A percentile compares a stretch with the other conserved stretches of the same genome.
Evolutionary conservation across 2,113 vertebrate genomes (phyloP).

Genomic region (Zosterops pallidus): DNA sequence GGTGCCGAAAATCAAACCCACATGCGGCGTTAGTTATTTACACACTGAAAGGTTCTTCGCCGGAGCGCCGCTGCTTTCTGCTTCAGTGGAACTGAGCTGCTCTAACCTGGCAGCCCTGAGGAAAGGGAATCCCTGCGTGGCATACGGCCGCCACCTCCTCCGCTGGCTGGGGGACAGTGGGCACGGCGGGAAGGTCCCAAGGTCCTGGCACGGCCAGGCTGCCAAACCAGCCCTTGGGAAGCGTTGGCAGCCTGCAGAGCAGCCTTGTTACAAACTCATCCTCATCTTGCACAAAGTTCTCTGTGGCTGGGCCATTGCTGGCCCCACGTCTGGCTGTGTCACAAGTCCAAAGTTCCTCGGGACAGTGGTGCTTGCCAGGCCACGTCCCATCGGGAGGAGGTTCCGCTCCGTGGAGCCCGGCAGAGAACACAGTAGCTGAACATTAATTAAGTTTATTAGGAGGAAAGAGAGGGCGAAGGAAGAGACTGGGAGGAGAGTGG

Average conservation of each 20-base stretch:
- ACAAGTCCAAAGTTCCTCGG: slow-evolving; percentile 8
- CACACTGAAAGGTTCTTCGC: background rate
- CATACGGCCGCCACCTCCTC: slow-evolving; percentile 56
- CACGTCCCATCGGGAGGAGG: background rate
- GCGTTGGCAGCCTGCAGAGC: slow-evolving; percentile 22
- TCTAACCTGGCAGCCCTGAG: slow-evolving; percentile 55
- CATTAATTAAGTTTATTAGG: background rate
- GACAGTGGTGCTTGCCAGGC: background rate
- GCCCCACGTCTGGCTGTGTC: background rate
- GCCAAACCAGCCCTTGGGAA: slow-evolving; percentile 62
- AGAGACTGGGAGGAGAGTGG: background rate
- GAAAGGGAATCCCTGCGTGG: slow-evolving; percentile 67
- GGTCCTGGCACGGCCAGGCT: slow-evolving; percentile 53
- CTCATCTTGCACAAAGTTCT: background rate
- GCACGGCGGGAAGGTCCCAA: slow-evolving; percentile 26
- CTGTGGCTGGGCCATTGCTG: background rate
- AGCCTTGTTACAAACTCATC: background rate
- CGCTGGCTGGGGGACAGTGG: slow-evolving; percentile 52
- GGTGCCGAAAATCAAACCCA: background rate
- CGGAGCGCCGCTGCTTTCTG: background rate
- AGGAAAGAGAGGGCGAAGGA: background rate
- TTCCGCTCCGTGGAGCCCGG: background rate
- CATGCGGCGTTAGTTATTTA: background rate
- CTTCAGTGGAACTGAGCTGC: background rate
- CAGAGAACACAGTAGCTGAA: background rate